Base-by-base conservation (phyloP, 2,888 invertebrate genomes). In the Caenorhabditis sinica region DNA sequence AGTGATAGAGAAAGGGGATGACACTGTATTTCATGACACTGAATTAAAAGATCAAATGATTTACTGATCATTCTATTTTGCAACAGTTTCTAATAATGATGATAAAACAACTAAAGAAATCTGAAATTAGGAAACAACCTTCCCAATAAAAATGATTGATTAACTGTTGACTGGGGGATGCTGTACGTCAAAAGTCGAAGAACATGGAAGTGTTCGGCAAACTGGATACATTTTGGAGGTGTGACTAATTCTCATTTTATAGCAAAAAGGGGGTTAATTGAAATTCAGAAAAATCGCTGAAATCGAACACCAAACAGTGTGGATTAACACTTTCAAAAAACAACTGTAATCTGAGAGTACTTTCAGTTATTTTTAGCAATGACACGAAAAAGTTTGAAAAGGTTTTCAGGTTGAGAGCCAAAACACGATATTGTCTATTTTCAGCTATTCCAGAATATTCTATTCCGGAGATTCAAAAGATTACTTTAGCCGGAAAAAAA, bases 41-140 rank as follows among this genome's bases (percentile, higher is more conserved):
- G 51, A 33, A 51, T 68, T 68, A 51, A 33, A 68, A 68, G 68
- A 68, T 53, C 68, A 68, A 53, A 36, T 68, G 51, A 68, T 68
- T 23, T 49, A 56, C 56, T 65, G 45, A 17, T 28, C 17, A 65
- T 23, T 45, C 20, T n/a, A 2, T 13, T 60, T 25, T 63, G 60
- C 63, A 65, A 45, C 25, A 25, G 17, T n/a, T 40, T 40, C n/a
- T 61, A 17, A 61, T 66, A n/a, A 51, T 68, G 53, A 53, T 53
- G 5, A 53, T 25, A 43, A 43, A 28, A 40, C n/a, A 36, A 40
- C 25, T 65, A 45, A 25, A 65, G 28, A 17, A n/a, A 36, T 28
- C 13, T 28, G 36, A 45, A 23, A 17, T 65, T 65, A 45, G 43
- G 69, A 69, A 43, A 49, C 49, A 49, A n/a, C 8, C 20, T n/a